Base-by-base conservation (phyloP, 2,888 invertebrate species). In the Drosophila monieri region DNA sequence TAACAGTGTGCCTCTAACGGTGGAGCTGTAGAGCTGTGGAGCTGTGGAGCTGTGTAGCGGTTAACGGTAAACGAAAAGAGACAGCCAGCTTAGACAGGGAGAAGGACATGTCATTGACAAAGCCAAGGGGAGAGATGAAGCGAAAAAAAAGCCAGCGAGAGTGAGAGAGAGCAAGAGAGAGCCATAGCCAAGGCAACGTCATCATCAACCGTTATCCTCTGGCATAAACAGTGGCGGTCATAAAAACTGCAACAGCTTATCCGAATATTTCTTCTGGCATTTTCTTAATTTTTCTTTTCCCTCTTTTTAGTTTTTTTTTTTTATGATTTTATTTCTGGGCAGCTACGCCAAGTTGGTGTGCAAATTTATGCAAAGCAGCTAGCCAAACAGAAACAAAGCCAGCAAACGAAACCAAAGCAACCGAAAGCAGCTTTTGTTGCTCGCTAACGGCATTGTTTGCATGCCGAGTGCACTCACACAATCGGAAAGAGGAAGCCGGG, bases 101-200 rank as follows among this genome's bases (percentile, higher is more conserved):
- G 71, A 58, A 76, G 73, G 72, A 57, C 73, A 59, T 73, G 74
- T 73, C 73, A 74, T 74, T 74, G 77, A 76, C 66, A 73, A 76
- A 47, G 32, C 56, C 52, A 37, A 23, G 27, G 10, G 39, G n/a
- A 8, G 46, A 39, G 57, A 14, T 15, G 60, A 15, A 35, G 14
- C 8, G 27, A 37, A n/a, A 37, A 21, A 18, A 46, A 3, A 14
- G 15, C 15, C 3, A 12, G 21, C 3, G 35, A n/a, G 21, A 46
- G 25, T 23, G 52, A 39, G 25, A 14, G 14, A 10, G 10, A 52
- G 37, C 15, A 6, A n/a, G 32, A 21, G 18, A 10, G 32, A 35
- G 12, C 21, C 21, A 23, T 14, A 68, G 48, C 69, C 69, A 65
- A 67, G 62, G 62, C 66, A 62, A 62, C 62, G 66, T 65, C 62